Percentiles rank a stretch among this genome's conserved stretches.
Evolutionary conservation across 2,888 invertebrate species (phyloP).

Genomic region (Hypolimnas misippus): DNA sequence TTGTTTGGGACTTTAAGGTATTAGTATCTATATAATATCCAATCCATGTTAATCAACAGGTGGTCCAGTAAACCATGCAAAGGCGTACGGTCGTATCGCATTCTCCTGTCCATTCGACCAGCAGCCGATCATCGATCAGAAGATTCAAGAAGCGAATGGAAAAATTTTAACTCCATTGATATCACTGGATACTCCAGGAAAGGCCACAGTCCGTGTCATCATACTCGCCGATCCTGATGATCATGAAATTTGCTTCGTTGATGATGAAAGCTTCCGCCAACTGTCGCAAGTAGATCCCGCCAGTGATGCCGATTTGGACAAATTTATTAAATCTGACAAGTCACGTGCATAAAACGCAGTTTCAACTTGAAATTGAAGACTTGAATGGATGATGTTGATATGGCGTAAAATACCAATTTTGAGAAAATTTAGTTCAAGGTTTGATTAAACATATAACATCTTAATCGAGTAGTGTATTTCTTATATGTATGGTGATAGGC

Average conservation of each 20-base stretch:
- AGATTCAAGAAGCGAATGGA: conserved; percentile 87
- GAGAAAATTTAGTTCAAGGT: no score
- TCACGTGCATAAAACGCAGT: conserved; percentile 67
- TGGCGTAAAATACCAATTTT: no score
- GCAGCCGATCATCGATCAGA: conserved; percentile 90
- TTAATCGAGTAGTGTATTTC: no score
- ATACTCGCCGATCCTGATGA: conserved; percentile 98
- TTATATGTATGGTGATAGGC: no score
- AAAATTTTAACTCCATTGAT: conserved; percentile 95
- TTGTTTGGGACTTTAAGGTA: no score
- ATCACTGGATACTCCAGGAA: conserved; percentile 98
- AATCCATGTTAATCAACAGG: conserved; percentile 65
- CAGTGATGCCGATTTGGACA: conserved; percentile 90
- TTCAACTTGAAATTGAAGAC: no score
- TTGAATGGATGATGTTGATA: no score
- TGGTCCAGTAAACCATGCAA: conserved; percentile 89
- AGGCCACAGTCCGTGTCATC: conserved; percentile 97
- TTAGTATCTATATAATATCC: no score
- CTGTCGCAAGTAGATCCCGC: conserved; percentile 94
- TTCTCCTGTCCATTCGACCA: conserved; percentile 93
- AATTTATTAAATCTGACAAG: conserved; percentile 88
- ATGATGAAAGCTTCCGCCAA: conserved; percentile 96
- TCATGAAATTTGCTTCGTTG: conserved; percentile 99
- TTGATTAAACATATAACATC: no score
- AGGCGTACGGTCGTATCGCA: conserved; percentile 97